Conservation (phyloP, 1,140 invertebrate species). For the Cotesia vestalis region DNA sequence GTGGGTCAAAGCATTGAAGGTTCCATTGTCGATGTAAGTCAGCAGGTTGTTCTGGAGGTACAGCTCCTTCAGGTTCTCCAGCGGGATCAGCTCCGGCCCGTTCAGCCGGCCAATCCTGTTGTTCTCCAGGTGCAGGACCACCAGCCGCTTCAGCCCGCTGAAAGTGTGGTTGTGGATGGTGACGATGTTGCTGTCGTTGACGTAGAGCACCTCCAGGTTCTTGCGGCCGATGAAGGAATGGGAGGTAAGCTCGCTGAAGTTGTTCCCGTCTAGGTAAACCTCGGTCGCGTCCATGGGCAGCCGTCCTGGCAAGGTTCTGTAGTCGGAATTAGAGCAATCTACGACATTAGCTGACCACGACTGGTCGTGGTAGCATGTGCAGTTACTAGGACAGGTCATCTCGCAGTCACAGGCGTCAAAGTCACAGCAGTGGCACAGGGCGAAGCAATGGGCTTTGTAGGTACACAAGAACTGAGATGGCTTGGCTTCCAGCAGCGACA, state of each 20-base stretch:
- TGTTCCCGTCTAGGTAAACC: conserved; percentile 87
- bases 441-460: conserved; percentile 83
- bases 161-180: conserved; percentile 86
- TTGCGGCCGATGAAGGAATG: conserved; percentile 89
- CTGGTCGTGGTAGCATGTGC: conserved; percentile 87
- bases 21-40: conserved; percentile 76
- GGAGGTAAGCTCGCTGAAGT: conserved; percentile 79
- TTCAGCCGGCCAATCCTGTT: conserved; percentile 78
- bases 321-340: conserved; percentile 82
- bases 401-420: conserved; percentile 88
- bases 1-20: conserved; percentile 77
- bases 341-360: conserved; percentile 89
- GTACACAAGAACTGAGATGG: conserved; percentile 83
- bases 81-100: conserved; percentile 77
- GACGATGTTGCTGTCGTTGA: conserved; percentile 83
- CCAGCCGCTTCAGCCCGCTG: conserved; percentile 78
- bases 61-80: conserved; percentile 81
- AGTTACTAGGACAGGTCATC: conserved; percentile 85
- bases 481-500: conserved; percentile 76
- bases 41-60: conserved; percentile 88
- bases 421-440: conserved; percentile 86
- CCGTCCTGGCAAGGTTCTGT: conserved; percentile 76
- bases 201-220: conserved; percentile 81
- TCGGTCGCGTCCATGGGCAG: conserved; percentile 92
- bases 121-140: conserved; percentile 83